Evolutionary conservation across 2,113 vertebrate genomes (phyloP).

Genomic region (Mugil cephalus): DNA sequence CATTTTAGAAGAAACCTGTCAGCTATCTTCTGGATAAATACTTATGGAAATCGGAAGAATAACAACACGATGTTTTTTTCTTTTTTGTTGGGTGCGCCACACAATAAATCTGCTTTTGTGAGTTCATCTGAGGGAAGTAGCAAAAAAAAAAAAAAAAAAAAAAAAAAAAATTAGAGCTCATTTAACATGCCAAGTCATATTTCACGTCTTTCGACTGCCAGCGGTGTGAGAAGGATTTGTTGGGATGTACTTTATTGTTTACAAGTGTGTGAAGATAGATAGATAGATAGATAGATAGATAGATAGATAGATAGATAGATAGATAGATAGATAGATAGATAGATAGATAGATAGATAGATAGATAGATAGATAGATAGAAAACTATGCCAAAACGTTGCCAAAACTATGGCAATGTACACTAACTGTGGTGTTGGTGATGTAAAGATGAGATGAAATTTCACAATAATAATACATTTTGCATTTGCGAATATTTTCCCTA

Average conservation of each 20-base stretch:
- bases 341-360: constrained; percentile 21
- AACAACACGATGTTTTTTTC: background rate
- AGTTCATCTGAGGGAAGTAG: constrained; percentile 7
- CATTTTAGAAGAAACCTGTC: constrained; percentile 27
- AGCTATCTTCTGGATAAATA: constrained; percentile 32
- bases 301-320: constrained; percentile 24
- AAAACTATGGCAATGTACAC: too few species aligned
- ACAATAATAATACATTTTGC: background rate
- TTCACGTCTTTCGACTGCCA: background rate
- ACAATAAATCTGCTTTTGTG: constrained; percentile 29
- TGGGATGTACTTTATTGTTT: background rate
- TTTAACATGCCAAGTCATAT: constrained; percentile 12
- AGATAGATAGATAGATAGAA: constrained; percentile 32
- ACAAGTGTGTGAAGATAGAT: background rate
- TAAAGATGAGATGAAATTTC: background rate
- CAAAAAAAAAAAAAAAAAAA: too few species aligned
- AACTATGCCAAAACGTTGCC: too few species aligned
- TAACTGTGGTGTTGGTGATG: too few species aligned
- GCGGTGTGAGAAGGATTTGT: constrained; percentile 1
- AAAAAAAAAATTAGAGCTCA: constrained; percentile 5
- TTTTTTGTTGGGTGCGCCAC: background rate
- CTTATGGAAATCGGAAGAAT: constrained; percentile 7
- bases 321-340: constrained; percentile 25
- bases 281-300: constrained; percentile 45
- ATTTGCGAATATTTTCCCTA: fast-evolving